These are phyloP conservation scores for Dasypus novemcinctus DNA, from an alignment of 2,113 vertebrate genomes.

Conservation along the genomic window DNA sequence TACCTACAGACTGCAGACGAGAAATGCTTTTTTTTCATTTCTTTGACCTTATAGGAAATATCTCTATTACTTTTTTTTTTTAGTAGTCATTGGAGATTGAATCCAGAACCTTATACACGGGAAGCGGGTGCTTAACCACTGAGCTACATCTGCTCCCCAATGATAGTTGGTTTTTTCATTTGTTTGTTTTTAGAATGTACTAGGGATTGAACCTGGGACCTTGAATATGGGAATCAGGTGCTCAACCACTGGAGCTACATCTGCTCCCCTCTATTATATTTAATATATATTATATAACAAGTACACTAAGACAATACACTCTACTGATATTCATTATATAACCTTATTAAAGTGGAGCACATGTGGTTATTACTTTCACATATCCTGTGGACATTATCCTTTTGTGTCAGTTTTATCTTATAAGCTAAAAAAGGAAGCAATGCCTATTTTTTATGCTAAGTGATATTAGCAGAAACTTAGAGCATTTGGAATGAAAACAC, in stretches of 20 bases:
- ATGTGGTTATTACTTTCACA: not conserved
- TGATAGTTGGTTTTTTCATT: too few species aligned
- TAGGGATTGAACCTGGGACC: too few species aligned
- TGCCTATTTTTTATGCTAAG: not conserved
- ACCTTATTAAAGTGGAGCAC: not conserved
- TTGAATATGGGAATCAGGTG: too few species aligned
- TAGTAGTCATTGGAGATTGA: too few species aligned
- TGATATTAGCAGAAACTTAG: not conserved
- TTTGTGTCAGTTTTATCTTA: not conserved
- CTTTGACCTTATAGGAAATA: conserved; percentile 33
- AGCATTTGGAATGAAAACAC: not conserved
- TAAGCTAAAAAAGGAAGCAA: not conserved
- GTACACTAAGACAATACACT: not conserved
- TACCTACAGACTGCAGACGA: not conserved
- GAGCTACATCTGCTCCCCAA: too few species aligned
- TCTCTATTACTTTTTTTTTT: not conserved
- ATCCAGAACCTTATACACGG: too few species aligned
- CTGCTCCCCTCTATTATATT: too few species aligned
- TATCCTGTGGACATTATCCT: not conserved
- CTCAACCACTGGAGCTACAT: too few species aligned
- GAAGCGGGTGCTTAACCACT: too few species aligned
- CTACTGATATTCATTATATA: not conserved
- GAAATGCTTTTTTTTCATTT: conserved; percentile 4
- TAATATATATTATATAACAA: not conserved
- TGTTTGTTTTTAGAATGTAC: too few species aligned